Base-by-base conservation (phyloP, 23 tunicate genomes). In the Halocynthia aurantium region DNA sequence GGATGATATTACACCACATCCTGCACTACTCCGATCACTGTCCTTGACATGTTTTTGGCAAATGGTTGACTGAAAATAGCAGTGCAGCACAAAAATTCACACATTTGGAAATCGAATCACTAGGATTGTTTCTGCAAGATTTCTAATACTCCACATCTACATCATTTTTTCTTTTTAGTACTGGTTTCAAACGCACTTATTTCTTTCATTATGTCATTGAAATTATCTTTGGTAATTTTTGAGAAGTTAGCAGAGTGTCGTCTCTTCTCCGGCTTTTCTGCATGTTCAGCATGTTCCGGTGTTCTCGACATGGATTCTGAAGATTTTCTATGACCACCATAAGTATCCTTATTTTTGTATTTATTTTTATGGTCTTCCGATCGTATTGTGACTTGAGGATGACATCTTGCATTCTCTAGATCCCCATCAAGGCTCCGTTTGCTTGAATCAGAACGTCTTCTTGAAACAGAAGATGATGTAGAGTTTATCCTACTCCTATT, bases 121-220 rank as follows among this genome's bases (percentile, higher is more conserved):
- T 0, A 31, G 44, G 44, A 31, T 31, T 31, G 44, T 31, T 31
- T 31, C 44, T 31, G 44, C 44, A 0, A 31, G 44, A 31, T 31
- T 31, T 4, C 44, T 0, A 31, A 31, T 31, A 31, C 44, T 31
- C 44, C 44, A 31, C 44, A 31, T 31, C 44, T 31, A 31, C 44
- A 31, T 31, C 44, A 31, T 31, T 31, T 31, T 31, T 31, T 31
- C 44, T 31, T 31, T 31, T 31, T 31, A 31, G 44, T 31, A 31
- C 44, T 31, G 44, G 57, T 56, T 90, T 90, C 89, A 84, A 90
- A 90, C 67, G 80, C 62, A 6, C 83, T 75, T 22, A 90, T 90
- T 61, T 84, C 85, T 22, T 75, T 75, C 8, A 90, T 68, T 52
- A 90, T 84, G 76, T 62, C 76, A 13, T 69, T 80, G 70, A 90